Conservation (phyloP, 2,113 vertebrate genomes). For the Solea solea region DNA sequence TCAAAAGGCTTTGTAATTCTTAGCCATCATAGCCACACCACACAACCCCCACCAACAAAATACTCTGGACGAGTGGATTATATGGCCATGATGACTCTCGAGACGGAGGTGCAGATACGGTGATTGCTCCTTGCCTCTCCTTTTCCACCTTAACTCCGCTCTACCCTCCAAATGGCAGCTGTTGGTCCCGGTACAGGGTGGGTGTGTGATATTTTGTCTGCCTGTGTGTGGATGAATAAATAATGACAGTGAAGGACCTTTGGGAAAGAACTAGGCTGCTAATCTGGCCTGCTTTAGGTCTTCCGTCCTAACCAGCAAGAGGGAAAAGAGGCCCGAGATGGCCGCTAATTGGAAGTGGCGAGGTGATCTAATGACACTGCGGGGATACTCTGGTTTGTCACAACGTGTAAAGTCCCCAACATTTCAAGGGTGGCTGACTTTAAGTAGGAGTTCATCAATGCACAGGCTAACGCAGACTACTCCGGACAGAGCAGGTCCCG, state of each 20-base stretch:
- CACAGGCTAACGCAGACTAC: constrained; percentile 53
- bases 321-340: constrained; percentile 32
- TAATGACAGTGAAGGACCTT: constrained; percentile 49
- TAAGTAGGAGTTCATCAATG: constrained; percentile 67
- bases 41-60: constrained; percentile 32
- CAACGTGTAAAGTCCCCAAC: constrained; percentile 62
- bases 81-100: constrained; percentile 69
- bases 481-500: constrained; percentile 43
- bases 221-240: constrained; percentile 67
- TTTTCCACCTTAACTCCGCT: neutral
- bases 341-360: constrained; percentile 73
- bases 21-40: constrained; percentile 10
- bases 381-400: constrained; percentile 79
- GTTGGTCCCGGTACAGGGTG: constrained; percentile 26
- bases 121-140: constrained; percentile 16
- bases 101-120: constrained; percentile 49
- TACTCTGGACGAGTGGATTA: constrained; percentile 49
- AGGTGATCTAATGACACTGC: constrained; percentile 76
- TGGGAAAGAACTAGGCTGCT: constrained; percentile 34
- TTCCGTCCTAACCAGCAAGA: constrained; percentile 23
- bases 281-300: constrained; percentile 3
- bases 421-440: constrained; percentile 70
- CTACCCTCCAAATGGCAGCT: constrained; percentile 31
- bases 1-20: constrained; percentile 65
- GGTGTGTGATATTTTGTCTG: constrained; percentile 43